A percentile compares a stretch with the other conserved stretches of the same genome.
phyloP scores from a whole-genome alignment of 1,140 invertebrate genomes.

The Lepidurus arcticus region DNA sequence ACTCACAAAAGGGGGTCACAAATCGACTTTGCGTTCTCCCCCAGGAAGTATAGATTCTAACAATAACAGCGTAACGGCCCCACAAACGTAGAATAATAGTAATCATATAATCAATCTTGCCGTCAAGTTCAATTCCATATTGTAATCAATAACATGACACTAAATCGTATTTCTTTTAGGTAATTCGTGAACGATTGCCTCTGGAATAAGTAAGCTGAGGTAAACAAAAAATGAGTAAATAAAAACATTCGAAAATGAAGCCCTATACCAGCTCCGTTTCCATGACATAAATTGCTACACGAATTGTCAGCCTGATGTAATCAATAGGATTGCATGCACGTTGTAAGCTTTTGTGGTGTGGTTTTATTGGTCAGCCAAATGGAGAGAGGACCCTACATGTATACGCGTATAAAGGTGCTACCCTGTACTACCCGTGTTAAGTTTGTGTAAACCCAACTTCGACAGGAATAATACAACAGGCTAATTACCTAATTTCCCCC shows the following conservation, averaged over 20 bases:
- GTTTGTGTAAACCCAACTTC: neutral
- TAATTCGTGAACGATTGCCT: constrained; percentile 1
- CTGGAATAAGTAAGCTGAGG: neutral
- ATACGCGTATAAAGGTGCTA: neutral
- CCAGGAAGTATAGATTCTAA: no score
- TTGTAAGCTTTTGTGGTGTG: neutral
- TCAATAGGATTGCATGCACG: neutral
- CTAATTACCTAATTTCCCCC: neutral
- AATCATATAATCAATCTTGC: no score
- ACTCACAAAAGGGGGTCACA: no score
- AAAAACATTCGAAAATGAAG: constrained; percentile 7
- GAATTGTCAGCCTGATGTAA: neutral
- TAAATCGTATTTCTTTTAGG: neutral
- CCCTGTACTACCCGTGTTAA: neutral
- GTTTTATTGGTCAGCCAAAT: neutral
- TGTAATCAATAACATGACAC: neutral
- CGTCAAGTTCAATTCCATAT: no score
- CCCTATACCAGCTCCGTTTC: neutral
- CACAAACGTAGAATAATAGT: no score
- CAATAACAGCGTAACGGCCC: no score
- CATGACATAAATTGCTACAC: neutral
- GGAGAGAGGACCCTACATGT: neutral
- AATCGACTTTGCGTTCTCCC: no score
- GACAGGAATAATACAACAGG: neutral
- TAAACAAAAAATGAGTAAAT: neutral